A percentile compares a stretch with the other conserved stretches of the same genome.
Evolutionary conservation across 2,113 vertebrate species (phyloP).

Genomic region (Lophura nycthemera): DNA sequence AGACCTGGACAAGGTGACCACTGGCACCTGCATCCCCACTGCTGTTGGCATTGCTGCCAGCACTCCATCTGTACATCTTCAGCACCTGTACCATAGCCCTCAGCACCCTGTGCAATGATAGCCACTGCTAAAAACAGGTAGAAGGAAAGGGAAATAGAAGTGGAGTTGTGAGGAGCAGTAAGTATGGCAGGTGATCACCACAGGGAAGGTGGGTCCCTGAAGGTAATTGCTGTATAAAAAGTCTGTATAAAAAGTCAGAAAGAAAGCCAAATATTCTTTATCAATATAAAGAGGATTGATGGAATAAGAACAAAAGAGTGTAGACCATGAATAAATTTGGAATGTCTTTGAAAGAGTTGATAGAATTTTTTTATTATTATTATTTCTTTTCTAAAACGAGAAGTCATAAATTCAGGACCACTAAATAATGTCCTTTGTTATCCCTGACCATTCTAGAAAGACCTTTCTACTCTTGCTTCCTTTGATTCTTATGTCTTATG

Average conservation of each 20-base stretch:
- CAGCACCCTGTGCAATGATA: not conserved
- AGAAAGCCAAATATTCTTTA: not conserved
- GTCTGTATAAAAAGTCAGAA: not conserved
- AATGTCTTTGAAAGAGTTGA: not conserved
- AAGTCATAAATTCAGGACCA: not conserved
- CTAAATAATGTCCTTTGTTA: not conserved
- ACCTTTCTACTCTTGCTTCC: not conserved
- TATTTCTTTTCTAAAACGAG: not conserved
- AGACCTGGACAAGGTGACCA: not conserved
- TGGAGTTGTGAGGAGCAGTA: not conserved
- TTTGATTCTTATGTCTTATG: not conserved
- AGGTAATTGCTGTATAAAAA: not conserved
- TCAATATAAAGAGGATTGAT: not conserved
- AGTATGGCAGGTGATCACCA: not conserved
- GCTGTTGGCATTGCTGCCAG: not conserved
- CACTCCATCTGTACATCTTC: not conserved
- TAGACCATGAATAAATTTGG: not conserved
- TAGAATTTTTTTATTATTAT: not conserved
- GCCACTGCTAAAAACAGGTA: not conserved
- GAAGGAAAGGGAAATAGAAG: not conserved
- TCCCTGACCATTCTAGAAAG: not conserved
- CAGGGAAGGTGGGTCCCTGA: too few species aligned
- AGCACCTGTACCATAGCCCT: not conserved
- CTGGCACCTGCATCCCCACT: not conserved
- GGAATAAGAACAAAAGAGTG: not conserved